Evolutionary conservation across 2,888 invertebrate species (phyloP).

Genomic region (Mythimna vitellina): DNA sequence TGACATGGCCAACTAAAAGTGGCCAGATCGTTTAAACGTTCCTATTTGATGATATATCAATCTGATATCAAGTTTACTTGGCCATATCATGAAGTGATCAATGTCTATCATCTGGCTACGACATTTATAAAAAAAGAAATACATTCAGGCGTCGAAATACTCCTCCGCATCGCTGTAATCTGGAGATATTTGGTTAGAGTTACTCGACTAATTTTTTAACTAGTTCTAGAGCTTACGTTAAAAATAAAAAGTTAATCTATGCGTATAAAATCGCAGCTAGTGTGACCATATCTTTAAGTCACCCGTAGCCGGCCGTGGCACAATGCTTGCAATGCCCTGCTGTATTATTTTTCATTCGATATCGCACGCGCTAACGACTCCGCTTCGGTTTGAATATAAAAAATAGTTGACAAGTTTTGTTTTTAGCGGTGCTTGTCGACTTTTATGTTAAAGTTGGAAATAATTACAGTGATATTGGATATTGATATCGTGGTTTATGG

Average conservation of each 20-base stretch:
- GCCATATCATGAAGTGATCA: too few relatives aligned
- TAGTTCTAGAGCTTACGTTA: too few relatives aligned
- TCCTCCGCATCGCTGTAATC: too few relatives aligned
- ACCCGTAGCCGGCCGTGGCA: conserved; percentile 50
- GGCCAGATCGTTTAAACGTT: too few relatives aligned
- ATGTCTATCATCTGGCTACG: too few relatives aligned
- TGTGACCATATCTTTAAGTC: conserved; percentile 33
- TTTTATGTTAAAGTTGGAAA: conserved; percentile 45
- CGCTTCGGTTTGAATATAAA: conserved; percentile 71
- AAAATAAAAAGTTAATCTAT: background rate
- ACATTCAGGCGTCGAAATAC: too few relatives aligned
- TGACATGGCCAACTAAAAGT: too few relatives aligned
- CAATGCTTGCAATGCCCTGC: conserved; percentile 65
- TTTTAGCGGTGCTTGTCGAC: conserved; percentile 53
- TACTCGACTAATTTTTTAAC: too few relatives aligned
- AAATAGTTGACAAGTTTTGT: conserved; percentile 71
- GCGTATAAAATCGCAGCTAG: conserved; percentile 16
- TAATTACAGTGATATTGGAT: conserved; percentile 36
- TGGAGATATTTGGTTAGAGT: too few relatives aligned
- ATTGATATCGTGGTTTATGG: conserved; percentile 19
- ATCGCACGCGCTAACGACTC: conserved; percentile 74
- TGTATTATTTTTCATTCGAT: conserved; percentile 79
- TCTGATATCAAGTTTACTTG: too few relatives aligned
- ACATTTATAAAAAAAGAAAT: too few relatives aligned
- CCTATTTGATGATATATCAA: too few relatives aligned